A percentile compares a stretch with the other conserved stretches of the same genome.
These are phyloP conservation scores for Meliscaeva auricollis DNA, from an alignment of 2,888 invertebrate species.

Conservation along the genomic window DNA sequence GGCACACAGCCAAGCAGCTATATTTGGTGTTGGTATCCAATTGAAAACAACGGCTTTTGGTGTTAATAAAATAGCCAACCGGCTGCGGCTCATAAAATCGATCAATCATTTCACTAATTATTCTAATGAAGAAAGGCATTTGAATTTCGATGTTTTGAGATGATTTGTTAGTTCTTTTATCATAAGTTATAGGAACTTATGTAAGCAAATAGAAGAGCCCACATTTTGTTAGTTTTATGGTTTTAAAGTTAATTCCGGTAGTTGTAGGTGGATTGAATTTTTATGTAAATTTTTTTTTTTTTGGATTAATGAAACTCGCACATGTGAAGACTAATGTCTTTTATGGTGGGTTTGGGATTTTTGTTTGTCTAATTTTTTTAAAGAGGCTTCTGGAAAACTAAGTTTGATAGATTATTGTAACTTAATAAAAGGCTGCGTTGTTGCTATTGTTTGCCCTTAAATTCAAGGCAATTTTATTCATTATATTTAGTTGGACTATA, in stretches of 20 bases:
- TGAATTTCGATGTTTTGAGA: constrained; percentile 12
- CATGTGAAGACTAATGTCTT: neutral
- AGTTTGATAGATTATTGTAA: constrained; percentile 24
- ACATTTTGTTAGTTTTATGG: constrained; percentile 10
- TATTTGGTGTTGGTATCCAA: constrained; percentile 20
- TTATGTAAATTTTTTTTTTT: constrained; percentile 9
- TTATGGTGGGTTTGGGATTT: neutral
- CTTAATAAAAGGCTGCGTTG: constrained; percentile 11
- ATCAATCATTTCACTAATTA: constrained; percentile 60
- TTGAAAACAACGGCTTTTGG: neutral
- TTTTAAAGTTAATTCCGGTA: constrained; percentile 30
- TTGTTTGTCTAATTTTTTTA: neutral
- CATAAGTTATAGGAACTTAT: neutral
- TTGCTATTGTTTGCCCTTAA: neutral
- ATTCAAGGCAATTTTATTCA: constrained; percentile 4
- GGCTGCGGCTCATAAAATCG: constrained; percentile 17
- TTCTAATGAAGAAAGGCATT: constrained; percentile 26
- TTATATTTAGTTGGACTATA: neutral
- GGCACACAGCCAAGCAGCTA: constrained; percentile 8
- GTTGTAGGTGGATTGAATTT: constrained; percentile 31
- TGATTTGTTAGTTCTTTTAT: constrained; percentile 14
- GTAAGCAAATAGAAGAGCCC: neutral
- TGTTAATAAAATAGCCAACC: constrained; percentile 25
- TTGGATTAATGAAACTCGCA: constrained; percentile 17
- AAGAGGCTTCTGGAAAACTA: constrained; percentile 3